phyloP scores from a whole-genome alignment of 2,888 invertebrate genomes.

The Branchellion lobata region DNA sequence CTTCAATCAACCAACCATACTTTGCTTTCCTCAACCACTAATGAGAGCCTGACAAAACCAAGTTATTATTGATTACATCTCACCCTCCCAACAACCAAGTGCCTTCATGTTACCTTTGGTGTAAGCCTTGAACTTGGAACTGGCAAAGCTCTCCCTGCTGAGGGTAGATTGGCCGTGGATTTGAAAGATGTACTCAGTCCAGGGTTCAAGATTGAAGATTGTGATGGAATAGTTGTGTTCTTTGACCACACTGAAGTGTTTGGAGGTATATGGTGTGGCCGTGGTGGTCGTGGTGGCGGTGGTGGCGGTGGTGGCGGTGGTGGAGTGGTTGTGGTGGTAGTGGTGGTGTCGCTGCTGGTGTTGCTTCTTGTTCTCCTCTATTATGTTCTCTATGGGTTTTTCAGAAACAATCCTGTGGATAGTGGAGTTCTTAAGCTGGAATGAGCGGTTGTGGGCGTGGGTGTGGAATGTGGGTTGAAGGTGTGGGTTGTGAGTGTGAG shows the following conservation, averaged over 20 bases:
- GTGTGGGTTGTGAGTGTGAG: no score
- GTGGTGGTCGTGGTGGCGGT: not conserved
- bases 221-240: not conserved
- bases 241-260: not conserved
- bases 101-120: not conserved
- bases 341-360: not conserved
- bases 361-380: not conserved
- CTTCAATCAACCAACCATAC: no score
- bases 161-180: not conserved
- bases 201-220: not conserved
- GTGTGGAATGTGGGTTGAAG: no score
- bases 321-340: not conserved
- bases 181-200: slow-evolving; percentile 12
- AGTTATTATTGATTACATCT: not conserved
- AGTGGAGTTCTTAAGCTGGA: no score
- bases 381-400: no score
- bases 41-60: no score
- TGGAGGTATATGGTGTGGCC: not conserved
- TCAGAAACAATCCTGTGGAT: no score
- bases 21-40: no score
- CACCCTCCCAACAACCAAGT: not conserved
- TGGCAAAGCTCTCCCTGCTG: not conserved
- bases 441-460: no score
- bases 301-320: not conserved
- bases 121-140: not conserved